These are phyloP conservation scores for Puffinus mauretanicus DNA, from an alignment of 2,113 vertebrate genomes.

Conservation along the genomic window DNA sequence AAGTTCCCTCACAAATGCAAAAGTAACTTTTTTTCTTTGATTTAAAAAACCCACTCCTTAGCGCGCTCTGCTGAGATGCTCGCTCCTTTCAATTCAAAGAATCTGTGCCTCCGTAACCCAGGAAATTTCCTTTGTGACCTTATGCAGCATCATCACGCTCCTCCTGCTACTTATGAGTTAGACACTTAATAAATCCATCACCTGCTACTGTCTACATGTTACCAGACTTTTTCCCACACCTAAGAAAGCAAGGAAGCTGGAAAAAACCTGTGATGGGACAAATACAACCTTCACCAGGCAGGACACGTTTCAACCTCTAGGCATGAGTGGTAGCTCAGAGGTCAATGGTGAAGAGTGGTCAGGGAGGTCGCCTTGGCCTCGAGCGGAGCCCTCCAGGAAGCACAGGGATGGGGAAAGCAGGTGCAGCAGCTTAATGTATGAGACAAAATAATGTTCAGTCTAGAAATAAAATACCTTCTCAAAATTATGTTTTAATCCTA, in stretches of 20 bases:
- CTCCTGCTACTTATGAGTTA: background rate
- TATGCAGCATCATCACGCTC: background rate
- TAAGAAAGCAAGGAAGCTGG: background rate
- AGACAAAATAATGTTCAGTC: background rate
- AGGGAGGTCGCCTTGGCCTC: fast-evolving
- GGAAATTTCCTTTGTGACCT: background rate
- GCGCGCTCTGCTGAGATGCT: background rate
- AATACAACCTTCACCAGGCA: background rate
- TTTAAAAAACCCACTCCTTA: background rate
- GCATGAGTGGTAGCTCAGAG: background rate
- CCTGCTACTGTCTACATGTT: background rate
- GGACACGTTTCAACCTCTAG: background rate
- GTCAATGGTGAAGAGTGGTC: background rate
- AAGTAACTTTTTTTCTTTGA: background rate
- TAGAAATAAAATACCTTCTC: background rate
- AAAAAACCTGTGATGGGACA: background rate
- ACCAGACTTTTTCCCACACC: background rate
- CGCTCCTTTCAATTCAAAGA: background rate
- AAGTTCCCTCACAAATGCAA: background rate
- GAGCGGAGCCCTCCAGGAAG: background rate
- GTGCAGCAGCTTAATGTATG: background rate
- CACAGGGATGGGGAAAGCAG: background rate
- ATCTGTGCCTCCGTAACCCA: fast-evolving
- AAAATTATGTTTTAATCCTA: background rate
- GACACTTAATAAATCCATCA: background rate